These are phyloP conservation scores for Chromis chromis DNA, from an alignment of 2,797 vertebrate species.

Conservation along the genomic window DNA sequence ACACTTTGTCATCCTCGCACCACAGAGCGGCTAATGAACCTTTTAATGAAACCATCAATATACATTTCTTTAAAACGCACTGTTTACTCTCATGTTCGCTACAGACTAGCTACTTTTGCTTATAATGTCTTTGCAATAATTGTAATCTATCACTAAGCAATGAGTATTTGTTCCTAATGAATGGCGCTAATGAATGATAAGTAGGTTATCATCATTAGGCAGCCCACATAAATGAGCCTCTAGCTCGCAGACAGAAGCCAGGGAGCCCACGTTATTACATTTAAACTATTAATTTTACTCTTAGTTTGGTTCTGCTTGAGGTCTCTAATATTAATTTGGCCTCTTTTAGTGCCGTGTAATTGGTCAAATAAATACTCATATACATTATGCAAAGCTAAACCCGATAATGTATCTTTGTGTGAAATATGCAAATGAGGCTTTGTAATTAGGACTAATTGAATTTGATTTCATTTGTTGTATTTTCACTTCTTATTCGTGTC, in stretches of 20 bases:
- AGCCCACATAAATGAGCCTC: slow-evolving; percentile 22
- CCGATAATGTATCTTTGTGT: neutral
- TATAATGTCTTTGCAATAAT: neutral
- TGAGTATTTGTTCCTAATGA: slow-evolving; percentile 16
- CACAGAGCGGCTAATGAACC: slow-evolving; percentile 16
- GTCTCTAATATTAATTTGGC: neutral
- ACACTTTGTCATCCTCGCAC: neutral
- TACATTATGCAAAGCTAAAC: neutral
- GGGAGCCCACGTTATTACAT: neutral
- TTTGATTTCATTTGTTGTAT: neutral
- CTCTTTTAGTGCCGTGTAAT: neutral
- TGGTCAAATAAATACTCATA: neutral
- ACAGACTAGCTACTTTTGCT: neutral
- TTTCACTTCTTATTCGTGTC: neutral
- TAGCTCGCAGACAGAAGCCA: slow-evolving; percentile 8
- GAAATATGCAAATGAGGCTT: neutral
- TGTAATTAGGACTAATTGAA: neutral
- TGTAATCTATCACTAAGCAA: slow-evolving; percentile 6
- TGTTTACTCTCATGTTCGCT: neutral
- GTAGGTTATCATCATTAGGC: slow-evolving; percentile 11
- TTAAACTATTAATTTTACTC: neutral
- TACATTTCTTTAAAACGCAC: slow-evolving; percentile 9
- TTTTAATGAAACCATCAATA: slow-evolving; percentile 22
- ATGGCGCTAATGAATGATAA: slow-evolving; percentile 17
- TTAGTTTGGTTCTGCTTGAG: neutral